These are phyloP conservation scores for Campaea margaritaria DNA, from an alignment of 2,888 invertebrate genomes.

Conservation along the genomic window DNA sequence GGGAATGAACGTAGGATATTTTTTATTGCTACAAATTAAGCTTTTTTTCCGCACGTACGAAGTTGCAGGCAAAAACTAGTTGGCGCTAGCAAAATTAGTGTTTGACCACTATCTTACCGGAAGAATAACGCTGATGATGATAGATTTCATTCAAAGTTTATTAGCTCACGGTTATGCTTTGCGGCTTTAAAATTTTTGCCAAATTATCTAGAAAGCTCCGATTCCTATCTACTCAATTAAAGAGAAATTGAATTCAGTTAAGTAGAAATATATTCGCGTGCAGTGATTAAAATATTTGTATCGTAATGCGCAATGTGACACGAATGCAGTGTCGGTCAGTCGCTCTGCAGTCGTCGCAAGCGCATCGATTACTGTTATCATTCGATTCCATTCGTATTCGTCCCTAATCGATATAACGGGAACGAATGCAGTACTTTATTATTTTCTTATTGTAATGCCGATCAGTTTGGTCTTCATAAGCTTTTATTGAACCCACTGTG, in stretches of 20 bases:
- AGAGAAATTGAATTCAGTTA: slow-evolving; percentile 11
- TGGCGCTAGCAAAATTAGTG: too few relatives aligned
- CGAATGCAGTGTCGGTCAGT: slow-evolving; percentile 41
- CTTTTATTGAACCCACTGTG: too few relatives aligned
- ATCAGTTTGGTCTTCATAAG: too few relatives aligned
- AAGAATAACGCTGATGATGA: too few relatives aligned
- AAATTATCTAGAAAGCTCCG: neutral
- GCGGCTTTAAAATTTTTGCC: too few relatives aligned
- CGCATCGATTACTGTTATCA: slow-evolving; percentile 47
- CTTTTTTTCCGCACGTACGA: too few relatives aligned
- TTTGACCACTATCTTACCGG: too few relatives aligned
- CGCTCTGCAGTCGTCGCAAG: slow-evolving; percentile 28
- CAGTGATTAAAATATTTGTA: slow-evolving; percentile 18
- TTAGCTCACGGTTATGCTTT: too few relatives aligned
- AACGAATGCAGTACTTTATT: slow-evolving; percentile 20
- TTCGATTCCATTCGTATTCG: slow-evolving; percentile 25
- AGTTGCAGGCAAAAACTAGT: too few relatives aligned
- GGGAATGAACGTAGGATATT: too few relatives aligned
- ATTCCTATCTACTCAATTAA: slow-evolving; percentile 2
- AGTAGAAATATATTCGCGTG: slow-evolving; percentile 5
- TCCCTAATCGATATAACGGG: slow-evolving; percentile 55
- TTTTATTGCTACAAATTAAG: too few relatives aligned
- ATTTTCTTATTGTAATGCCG: neutral
- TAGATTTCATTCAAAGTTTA: too few relatives aligned
- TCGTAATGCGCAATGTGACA: slow-evolving; percentile 42